Evolutionary conservation across 2,113 vertebrate species (phyloP), one percentile per base, ranked within the genome.

Genomic region (Tiliqua scincoides): DNA sequence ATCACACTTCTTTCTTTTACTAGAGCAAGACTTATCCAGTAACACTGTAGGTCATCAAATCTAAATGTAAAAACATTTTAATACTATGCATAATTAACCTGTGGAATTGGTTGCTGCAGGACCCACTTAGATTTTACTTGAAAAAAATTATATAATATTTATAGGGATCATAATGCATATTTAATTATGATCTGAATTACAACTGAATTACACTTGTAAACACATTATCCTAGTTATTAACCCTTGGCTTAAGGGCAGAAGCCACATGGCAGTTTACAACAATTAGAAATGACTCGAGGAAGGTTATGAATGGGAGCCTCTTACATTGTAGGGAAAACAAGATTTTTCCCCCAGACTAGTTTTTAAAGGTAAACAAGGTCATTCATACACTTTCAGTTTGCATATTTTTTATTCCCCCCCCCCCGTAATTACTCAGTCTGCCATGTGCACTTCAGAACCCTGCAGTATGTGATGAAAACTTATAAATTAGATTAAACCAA

Each of bases 181-280:
- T 84, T 84, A 75, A 84, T 84, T 84, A 63, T 80, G 12, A 30
- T 35, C n/a, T n/a, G n/a, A 63, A 68, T 79, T 52, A 80, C 43
- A 73, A 32, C 20, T 30, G 40, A 86, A 72, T 80, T 80, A 30
- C 57, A 63, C 59, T 73, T 86, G 85, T 62, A 86, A 86, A 63
- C 57, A 80, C 40, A 72, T 72, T 63, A 63, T 80, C 21, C 40
- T 63, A 84, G 21, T 73, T 73, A 63, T 79, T 86, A 72, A 62
- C 77, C 67, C 40, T 72, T 73, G 76, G 54, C 67, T 79, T 79
- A 62, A 79, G 37, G 59, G 70, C 68, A 73, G 76, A 86, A 86
- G 40, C 5, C 65, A 71, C 35, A 79, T 72, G 37, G 52, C 63
- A 30, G 9, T 85, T 70, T 37, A 62, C 21, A 20, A 30, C 40